Percentiles rank a stretch among this genome's conserved stretches.
These are phyloP conservation scores for Rousettus leschenaultii DNA, from an alignment of 2,113 vertebrate species.

Conservation along the genomic window DNA sequence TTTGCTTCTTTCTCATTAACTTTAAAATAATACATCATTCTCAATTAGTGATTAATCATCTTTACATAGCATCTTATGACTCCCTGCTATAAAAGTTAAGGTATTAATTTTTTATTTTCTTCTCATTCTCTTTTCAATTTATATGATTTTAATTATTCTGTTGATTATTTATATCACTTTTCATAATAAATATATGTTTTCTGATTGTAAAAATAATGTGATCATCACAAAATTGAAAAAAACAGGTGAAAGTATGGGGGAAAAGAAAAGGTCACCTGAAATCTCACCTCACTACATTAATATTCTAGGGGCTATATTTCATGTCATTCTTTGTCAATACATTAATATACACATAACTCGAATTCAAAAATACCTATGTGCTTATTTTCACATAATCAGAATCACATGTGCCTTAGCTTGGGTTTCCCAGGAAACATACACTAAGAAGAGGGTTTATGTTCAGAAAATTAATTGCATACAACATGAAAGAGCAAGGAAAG, in stretches of 20 bases:
- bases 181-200: background rate
- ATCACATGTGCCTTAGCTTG: background rate
- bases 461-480: background rate
- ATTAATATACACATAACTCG: background rate
- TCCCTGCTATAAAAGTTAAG: background rate
- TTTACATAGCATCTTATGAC: background rate
- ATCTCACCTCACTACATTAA: background rate
- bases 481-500: background rate
- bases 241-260: background rate
- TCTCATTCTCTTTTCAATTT: background rate
- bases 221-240: background rate
- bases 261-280: background rate
- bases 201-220: background rate
- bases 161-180: background rate
- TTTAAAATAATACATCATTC: background rate
- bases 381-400: background rate
- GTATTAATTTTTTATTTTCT: background rate
- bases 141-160: background rate
- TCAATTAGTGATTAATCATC: background rate
- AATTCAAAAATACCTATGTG: background rate
- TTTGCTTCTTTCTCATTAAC: background rate
- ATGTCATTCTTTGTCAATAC: background rate
- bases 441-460: background rate
- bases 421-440: background rate
- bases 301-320: background rate